Base-by-base conservation (phyloP, 1,140 invertebrate genomes). In the Luehdorfia chinensis region DNA sequence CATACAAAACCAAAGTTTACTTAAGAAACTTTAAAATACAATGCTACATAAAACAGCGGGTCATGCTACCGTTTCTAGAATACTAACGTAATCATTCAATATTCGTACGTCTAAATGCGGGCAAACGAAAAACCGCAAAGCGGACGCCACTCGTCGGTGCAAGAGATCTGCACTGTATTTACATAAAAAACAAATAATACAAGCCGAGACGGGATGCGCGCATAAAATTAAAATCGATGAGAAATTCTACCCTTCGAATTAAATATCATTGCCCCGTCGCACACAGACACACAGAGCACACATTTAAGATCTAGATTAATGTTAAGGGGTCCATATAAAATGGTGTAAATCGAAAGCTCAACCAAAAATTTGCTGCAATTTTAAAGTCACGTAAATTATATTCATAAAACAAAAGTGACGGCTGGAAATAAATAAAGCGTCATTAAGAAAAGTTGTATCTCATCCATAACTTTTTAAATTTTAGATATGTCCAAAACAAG, bases 211-310 rank as follows among this genome's bases (percentile, higher is more conserved):
- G 74, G 73, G 75, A 79, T 75, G 78, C 69, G 77, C 66, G 81
- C 78, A 85, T 83, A 83, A 85, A 79, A 84, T 85, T 85, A 81
- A 83, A 83, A 85, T 81, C 78, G 81, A 85, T 83, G 70, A 75
- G 75, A 72, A 73, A 65, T 75, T 77, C 68, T 78, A 81, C 78
- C 77, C 75, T 81, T 68, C 75, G 72, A 85, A 83, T 85, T 83
- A 85, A 81, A 85, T 85, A 85, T 83, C 75, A 81, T 75, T 77
- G 74, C 66, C 68, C 63, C 58, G 66, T 62, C 63, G 56, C 66
- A 66, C 61, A 72, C 75, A 65, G 36, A 66, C 50, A 58, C 14
- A 59, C 59, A 46, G 23, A 47, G 68, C 57, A 59, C 36, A 59
- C 56, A 62, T 53, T 47, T 59, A 71, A 75, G 72, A 78, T 78